phyloP scores from a whole-genome alignment of 30 jellyfish, hydroid and myxozoan species.

The Aurelia aurita complex sp. Pacific region DNA sequence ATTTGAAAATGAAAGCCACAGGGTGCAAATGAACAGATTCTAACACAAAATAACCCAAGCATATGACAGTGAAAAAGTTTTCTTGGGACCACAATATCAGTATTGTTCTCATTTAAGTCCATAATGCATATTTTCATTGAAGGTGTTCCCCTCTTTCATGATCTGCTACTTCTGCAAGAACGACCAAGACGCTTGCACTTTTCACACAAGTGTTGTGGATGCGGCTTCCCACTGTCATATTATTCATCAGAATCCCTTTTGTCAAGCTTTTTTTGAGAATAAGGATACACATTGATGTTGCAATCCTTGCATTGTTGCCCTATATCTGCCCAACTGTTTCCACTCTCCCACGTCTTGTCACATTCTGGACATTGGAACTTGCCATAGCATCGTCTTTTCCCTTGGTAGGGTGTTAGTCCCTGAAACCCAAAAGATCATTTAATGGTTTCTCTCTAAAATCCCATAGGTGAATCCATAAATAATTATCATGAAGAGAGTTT shows the following conservation, averaged over 20 bases:
- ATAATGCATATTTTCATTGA: too few relatives aligned
- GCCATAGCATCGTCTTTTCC: constrained; percentile 25
- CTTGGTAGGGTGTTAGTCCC: constrained; percentile 46
- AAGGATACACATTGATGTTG: constrained; percentile 22
- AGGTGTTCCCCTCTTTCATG: not conserved
- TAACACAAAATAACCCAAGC: too few relatives aligned
- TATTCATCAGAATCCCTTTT: constrained; percentile 5
- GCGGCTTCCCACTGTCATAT: constrained; percentile 6
- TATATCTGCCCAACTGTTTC: constrained; percentile 44
- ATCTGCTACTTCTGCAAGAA: constrained; percentile 14
- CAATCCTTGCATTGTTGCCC: constrained; percentile 45
- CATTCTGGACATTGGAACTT: constrained; percentile 41
- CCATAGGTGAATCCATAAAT: too few relatives aligned
- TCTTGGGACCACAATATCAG: too few relatives aligned
- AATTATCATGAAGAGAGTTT: too few relatives aligned
- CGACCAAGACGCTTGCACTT: constrained; percentile 35
- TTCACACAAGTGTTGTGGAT: constrained; percentile 35
- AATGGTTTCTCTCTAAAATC: too few relatives aligned
- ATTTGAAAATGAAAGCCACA: too few relatives aligned
- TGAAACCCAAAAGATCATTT: not conserved
- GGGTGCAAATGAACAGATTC: too few relatives aligned
- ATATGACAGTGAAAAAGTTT: too few relatives aligned
- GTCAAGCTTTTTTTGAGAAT: constrained; percentile 13
- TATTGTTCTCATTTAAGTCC: too few relatives aligned
- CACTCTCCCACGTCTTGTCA: constrained; percentile 23